Base-by-base conservation (phyloP, 2,888 invertebrate species). In the Thysanoteuthis rhombus region DNA sequence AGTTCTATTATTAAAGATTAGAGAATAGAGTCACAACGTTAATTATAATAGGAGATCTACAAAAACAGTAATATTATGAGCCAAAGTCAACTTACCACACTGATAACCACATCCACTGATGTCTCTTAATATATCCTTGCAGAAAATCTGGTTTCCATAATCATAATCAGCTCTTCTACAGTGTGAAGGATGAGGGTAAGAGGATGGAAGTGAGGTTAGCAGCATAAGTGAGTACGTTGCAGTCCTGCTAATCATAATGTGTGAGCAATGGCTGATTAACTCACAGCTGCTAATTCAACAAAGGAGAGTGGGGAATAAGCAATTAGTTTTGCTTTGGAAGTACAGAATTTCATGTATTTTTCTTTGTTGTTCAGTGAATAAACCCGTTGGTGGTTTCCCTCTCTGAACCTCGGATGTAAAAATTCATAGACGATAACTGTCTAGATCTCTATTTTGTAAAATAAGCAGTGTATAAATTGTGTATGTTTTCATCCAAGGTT, bases 81-180 rank as follows among this genome's bases (percentile, higher is more conserved):
- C 1, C 36, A 16, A 75, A n/a, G 75, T 75, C n/a, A 75, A 75
- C 75, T 75, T 75, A 75, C 75, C 75, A 58, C 32, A 58, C 25
- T 58, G 58, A 58, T 58, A 58, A 58, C 8, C 8, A 75, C 25
- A 16, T 75, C 75, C 75, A 75, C 19, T 75, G n/a, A 75, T 75
- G n/a, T 75, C n/a, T 52, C n/a, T 75, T 75, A 75, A 75, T n/a
- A 6, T 28, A 58, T 28, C 32, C 32, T 58, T 58, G 75, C 75
- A 75, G 75, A 75, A 75, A 75, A 75, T 75, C 75, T 75, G 75
- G 75, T 75, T 75, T 75, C 75, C 75, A 75, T 75, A 75, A 75
- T 75, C 75, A 75, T 75, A 75, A n/a, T n/a, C 75, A 75, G 75
- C 12, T 75, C 75, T 75, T 75, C 36, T 12, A 75, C 2, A 36